A percentile compares a stretch with the other conserved stretches of the same genome.
Evolutionary conservation across 1,140 invertebrate species (phyloP).

Genomic region (Drosophila erecta): DNA sequence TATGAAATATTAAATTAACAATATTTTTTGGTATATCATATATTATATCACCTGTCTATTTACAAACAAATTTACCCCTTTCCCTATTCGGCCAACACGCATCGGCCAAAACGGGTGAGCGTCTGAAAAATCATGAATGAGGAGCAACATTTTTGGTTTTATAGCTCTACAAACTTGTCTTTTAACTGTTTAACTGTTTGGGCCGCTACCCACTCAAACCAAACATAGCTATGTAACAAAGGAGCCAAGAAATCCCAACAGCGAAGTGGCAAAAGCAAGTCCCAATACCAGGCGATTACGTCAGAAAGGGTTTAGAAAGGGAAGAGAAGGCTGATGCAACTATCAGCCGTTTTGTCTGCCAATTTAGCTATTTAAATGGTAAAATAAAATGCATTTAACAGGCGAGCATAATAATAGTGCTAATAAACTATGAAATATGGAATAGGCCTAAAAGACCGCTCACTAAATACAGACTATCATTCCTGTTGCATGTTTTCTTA

Average conservation of each 20-base stretch:
- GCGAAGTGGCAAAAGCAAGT: conserved; percentile 43
- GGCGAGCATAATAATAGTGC: no score
- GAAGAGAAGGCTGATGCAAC: background rate
- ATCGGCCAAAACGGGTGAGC: conserved; percentile 3
- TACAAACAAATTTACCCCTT: no score
- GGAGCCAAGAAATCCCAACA: conserved; percentile 37
- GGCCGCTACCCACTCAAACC: conserved; percentile 38
- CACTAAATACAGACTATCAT: background rate
- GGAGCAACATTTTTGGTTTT: conserved; percentile 65
- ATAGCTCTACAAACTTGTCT: conserved; percentile 61
- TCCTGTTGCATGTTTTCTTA: background rate
- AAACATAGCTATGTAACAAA: conserved; percentile 55
- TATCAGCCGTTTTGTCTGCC: background rate
- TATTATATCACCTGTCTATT: no score
- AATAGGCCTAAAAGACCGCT: no score
- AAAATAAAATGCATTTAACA: background rate
- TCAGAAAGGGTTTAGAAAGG: conserved; percentile 27
- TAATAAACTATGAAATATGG: no score
- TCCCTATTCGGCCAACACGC: background rate
- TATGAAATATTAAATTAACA: no score
- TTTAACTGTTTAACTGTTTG: conserved; percentile 26
- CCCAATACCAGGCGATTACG: conserved; percentile 59
- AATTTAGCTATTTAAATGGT: background rate
- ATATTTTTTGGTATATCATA: no score
- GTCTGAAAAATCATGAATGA: conserved; percentile 7